Base-by-base conservation (phyloP, 1,140 invertebrate genomes). In the Heliconius congener region DNA sequence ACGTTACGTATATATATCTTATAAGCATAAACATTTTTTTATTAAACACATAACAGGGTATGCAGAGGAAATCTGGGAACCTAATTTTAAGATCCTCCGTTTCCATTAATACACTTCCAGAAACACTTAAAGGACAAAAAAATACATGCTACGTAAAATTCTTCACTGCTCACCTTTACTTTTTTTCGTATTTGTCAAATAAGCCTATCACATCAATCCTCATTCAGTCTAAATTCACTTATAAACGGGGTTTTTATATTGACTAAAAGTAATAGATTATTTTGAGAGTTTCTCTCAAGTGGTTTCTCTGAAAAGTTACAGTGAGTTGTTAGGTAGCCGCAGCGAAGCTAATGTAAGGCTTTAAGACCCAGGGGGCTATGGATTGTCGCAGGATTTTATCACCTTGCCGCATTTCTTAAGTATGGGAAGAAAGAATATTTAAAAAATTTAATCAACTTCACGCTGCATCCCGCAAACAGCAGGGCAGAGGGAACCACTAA, bases 211-310 rank as follows among this genome's bases (percentile, higher is more conserved):
- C 11, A 30, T 66, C 27, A 66, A 66, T 66, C 27, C 9, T 66
- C 23, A 66, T 66, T 66, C 16, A 1, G 60, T 23, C 60, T 16
- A 66, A 66, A 66, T 66, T 66, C 27, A 11, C 60, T 30, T 16
- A 23, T 60, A 27, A 57, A 66, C 4, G 13, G 60, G 60, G 60
- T 66, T 66, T 66, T 66, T 66, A 66, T 30, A 66, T 30, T 13
- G 27, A 66, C 60, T 30, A 30, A 66, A 66, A 66, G 27, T 66
- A 13, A 66, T 66, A 66, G 60, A 66, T 66, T 66, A 66, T 66
- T 66, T 66, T 30, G n/a, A 66, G 60, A 66, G 60, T 30, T 30
- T 66, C 27, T 66, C 60, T 66, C 60, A 66, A 66, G 27, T 66
- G 60, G 23, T 66, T 30, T 13, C 27, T 11, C 11, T 66, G 60